Base-by-base conservation (phyloP, 2,888 invertebrate genomes). In the Ceratothoa steindachneri region DNA sequence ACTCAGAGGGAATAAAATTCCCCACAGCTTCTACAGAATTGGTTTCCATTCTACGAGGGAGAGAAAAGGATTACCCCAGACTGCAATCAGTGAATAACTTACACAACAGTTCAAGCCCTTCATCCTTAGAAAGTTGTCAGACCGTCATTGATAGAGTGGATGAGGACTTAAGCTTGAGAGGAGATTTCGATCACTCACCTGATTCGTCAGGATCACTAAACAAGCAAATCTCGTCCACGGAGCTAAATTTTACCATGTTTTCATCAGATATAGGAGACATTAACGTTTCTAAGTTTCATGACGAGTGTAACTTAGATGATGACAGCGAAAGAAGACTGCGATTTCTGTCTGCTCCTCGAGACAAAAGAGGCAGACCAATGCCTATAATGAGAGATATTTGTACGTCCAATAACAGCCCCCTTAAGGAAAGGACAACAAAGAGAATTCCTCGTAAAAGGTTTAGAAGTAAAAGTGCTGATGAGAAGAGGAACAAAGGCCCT, bases 391-490 rank as follows among this genome's bases (percentile, higher is more conserved):
- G 2, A 60, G 60, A 60, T 24, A 22, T 55, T 19, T 22, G 3
- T 24, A n/a, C 24, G 2, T 60, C 60, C n/a, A 2, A n/a, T 60
- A 7, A 12, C 2, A 1, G 12, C 1, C 22, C 24, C 27, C 12
- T 24, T 2, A 1, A 2, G 27, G 60, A 60, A 60, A 24, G 24
- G 27, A 4, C 60, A 1, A 24, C 60, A 24, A 60, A 60, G 3
- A 60, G 60, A 60, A 12, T 24, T 12, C 60, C 60, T 7, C 60
- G 60, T 60, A n/a, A 24, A 1, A 60, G 27, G 27, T 24, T n/a
- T 24, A 1, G 60, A 60, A 60, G 60, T 60, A 60, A 60, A 60
- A 60, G 60, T 7, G 60, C 60, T 60, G 60, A 60, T 3, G 60
- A 24, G 12, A 1, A 24, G 24, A 60, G 22, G 24, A 1, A 1